Base-by-base conservation (phyloP, 2,888 invertebrate species). In the Ennomos fuscantarius region DNA sequence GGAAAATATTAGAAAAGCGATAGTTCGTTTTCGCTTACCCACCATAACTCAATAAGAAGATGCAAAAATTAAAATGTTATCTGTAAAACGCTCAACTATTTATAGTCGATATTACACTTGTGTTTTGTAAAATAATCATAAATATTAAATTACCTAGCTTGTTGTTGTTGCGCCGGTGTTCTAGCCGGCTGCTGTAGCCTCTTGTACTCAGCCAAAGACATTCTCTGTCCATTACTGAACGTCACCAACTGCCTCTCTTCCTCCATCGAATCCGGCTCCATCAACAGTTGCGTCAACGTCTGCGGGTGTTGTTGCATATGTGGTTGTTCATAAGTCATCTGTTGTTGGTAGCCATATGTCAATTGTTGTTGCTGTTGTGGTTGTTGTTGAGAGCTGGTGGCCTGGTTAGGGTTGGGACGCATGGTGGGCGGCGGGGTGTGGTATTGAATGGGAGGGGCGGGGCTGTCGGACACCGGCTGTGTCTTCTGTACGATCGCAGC, bases 401-500 rank as follows among this genome's bases (percentile, higher is more conserved):
- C 59, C 47, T 72, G 78, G 44, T 68, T 74, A 42, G 76, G 84
- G 34, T 87, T 74, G 43, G 76, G 84, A 35, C 87, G 75, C 55
- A 85, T 62, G 5, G 72, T 49, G 1, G 86, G 82, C 39, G 86
- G 78, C 8, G 81, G 78, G 0, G 84, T 74, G 57, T 84, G 83
- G 63, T 79, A 87, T 52, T 86, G 87, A 54, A 82, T 86, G 0
- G 83, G 76, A 3, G 74, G 51, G 8, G 70, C 65, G 41, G 62
- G 78, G 43, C 68, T 76, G 9, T 89, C 88, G 15, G 65, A 79
- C 1, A 84, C 81, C 0, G 84, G 78, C 62, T 58, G 65, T 24
- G 84, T 84, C 60, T 91, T 92, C 40, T 84, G 85, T 11, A 93
- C 79, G 62, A 93, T 91, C 2, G 93, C 93, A 3, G 93, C 93